A percentile compares a stretch with the other conserved stretches of the same genome.
These are phyloP conservation scores for Cenopis cana DNA, from an alignment of 2,888 invertebrate genomes.

Conservation along the genomic window DNA sequence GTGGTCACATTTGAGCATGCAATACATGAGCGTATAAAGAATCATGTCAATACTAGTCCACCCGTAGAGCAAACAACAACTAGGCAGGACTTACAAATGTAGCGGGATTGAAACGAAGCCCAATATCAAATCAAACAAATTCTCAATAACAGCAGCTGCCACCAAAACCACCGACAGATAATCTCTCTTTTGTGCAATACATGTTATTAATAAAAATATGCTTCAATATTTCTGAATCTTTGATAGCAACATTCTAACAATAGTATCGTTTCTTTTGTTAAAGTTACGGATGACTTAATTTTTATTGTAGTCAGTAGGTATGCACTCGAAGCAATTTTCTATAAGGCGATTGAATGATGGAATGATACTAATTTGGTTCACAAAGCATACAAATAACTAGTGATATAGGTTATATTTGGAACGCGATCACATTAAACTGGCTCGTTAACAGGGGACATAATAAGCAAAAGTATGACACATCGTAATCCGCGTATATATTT, in stretches of 20 bases:
- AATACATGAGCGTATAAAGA: neutral
- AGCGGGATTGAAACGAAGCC: constrained; percentile 26
- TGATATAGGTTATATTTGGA: constrained; percentile 26
- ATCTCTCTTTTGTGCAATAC: constrained; percentile 77
- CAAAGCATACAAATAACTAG: constrained; percentile 25
- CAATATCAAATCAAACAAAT: constrained; percentile 42
- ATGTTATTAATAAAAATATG: constrained; percentile 84
- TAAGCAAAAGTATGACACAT: constrained; percentile 63
- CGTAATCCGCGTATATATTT: constrained; percentile 71
- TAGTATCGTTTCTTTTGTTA: constrained; percentile 71
- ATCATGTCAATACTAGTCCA: neutral
- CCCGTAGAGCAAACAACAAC: neutral
- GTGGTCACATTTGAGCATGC: constrained; percentile 2
- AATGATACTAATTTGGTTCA: constrained; percentile 37
- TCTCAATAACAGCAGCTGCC: constrained; percentile 68
- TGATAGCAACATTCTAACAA: constrained; percentile 76
- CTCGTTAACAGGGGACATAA: constrained; percentile 52
- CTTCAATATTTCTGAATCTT: constrained; percentile 75
- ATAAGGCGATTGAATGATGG: constrained; percentile 41
- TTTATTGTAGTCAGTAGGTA: constrained; percentile 67
- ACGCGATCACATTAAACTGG: constrained; percentile 38
- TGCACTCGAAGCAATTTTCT: constrained; percentile 52
- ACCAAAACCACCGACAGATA: constrained; percentile 74
- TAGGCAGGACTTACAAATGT: neutral
- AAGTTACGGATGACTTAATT: constrained; percentile 75